Evolutionary conservation across 2,888 invertebrate species (phyloP).

Genomic region (Meteorus cinctellus): DNA sequence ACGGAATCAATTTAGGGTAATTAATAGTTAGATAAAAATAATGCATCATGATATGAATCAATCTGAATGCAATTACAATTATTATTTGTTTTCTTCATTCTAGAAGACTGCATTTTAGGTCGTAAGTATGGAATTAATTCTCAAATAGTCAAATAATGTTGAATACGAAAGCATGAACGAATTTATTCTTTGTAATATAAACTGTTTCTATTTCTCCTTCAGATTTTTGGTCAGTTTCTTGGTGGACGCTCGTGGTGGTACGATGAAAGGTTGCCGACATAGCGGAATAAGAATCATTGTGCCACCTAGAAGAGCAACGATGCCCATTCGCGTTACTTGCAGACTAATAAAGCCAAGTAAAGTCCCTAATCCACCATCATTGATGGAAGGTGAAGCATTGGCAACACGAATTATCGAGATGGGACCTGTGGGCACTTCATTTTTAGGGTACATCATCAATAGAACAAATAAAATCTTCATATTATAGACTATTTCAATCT

Average conservation of each 20-base stretch:
- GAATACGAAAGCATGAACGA: background rate
- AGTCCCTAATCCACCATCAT: constrained; percentile 91
- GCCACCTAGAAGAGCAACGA: constrained; percentile 95
- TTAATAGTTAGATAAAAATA: constrained; percentile 43
- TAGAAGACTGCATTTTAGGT: constrained; percentile 68
- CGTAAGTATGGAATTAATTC: constrained; percentile 63
- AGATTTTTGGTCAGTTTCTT: constrained; percentile 99
- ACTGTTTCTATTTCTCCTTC: constrained; percentile 15
- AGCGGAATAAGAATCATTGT: constrained; percentile 97
- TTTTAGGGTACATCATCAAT: constrained; percentile 84
- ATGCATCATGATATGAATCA: constrained; percentile 28
- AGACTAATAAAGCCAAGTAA: constrained; percentile 87
- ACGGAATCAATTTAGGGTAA: constrained; percentile 66
- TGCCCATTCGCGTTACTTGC: constrained; percentile 97
- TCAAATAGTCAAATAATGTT: background rate
- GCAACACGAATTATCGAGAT: constrained; percentile 95
- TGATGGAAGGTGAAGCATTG: constrained; percentile 98
- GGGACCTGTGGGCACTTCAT: constrained; percentile 96
- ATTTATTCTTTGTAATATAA: background rate
- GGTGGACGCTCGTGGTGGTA: constrained; percentile 98
- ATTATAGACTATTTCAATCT: background rate
- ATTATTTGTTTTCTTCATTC: constrained; percentile 45
- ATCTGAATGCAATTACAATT: constrained; percentile 13
- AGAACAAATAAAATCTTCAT: background rate
- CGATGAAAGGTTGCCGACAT: constrained; percentile 98